Percentiles rank a stretch among this genome's conserved stretches.
Evolutionary conservation across 2,888 invertebrate species (phyloP).

Genomic region (Cosmia trapezina): DNA sequence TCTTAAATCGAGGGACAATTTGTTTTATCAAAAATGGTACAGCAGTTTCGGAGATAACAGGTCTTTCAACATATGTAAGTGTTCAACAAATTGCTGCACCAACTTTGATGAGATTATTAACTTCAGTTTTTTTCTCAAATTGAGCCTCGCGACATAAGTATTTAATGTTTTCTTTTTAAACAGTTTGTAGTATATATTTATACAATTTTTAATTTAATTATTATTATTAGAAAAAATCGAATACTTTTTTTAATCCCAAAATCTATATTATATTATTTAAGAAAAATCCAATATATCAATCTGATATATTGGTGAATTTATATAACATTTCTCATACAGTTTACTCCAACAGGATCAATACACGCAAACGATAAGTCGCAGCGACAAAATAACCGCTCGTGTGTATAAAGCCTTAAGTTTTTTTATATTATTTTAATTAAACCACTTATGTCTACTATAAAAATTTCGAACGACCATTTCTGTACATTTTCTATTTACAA

Average conservation of each 20-base stretch:
- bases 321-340: constrained; percentile 38
- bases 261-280: constrained; percentile 56
- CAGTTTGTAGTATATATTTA: constrained; percentile 44
- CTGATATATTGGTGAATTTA: constrained; percentile 50
- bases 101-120: constrained; percentile 5
- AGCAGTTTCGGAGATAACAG: constrained; percentile 28
- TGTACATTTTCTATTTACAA: constrained; percentile 63
- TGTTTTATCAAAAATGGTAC: constrained; percentile 38
- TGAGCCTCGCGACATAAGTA: constrained; percentile 24
- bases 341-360: constrained; percentile 13
- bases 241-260: constrained; percentile 60
- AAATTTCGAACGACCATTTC: constrained; percentile 53
- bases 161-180: constrained; percentile 34
- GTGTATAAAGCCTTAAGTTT: constrained; percentile 50
- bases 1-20: constrained; percentile 54
- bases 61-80: background rate
- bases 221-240: constrained; percentile 62
- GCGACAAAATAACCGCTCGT: constrained; percentile 54
- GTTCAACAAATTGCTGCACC: constrained; percentile 18
- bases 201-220: constrained; percentile 51
- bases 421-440: constrained; percentile 30
- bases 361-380: constrained; percentile 50
- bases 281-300: constrained; percentile 51
- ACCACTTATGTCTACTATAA: constrained; percentile 52
- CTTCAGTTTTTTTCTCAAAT: constrained; percentile 15